phyloP scores from a whole-genome alignment of 2,888 invertebrate genomes.

The Ganaspis brasiliensis region DNA sequence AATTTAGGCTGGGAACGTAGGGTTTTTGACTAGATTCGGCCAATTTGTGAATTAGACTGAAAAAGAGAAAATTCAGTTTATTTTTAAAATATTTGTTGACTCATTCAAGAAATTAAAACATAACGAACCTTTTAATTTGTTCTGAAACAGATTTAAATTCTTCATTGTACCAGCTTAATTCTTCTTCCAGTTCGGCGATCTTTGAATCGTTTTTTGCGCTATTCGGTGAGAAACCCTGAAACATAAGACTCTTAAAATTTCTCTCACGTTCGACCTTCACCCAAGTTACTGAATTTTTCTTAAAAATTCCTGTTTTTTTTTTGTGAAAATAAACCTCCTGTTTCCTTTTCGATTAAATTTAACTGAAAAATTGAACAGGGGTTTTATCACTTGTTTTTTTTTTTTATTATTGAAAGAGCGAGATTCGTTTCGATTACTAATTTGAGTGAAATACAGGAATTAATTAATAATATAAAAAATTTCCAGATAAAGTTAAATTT shows the following conservation, averaged over 20 bases:
- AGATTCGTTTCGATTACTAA: too few species aligned
- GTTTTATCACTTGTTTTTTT: too few species aligned
- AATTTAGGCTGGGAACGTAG: slow-evolving; percentile 48
- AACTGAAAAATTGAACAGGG: too few species aligned
- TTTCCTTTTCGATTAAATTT: neutral
- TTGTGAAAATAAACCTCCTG: slow-evolving; percentile 19
- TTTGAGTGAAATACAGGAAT: too few species aligned
- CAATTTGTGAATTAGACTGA: slow-evolving; percentile 50
- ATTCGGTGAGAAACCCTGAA: slow-evolving; percentile 65
- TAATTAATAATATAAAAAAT: too few species aligned
- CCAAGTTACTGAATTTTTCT: slow-evolving; percentile 12
- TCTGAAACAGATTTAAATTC: slow-evolving; percentile 57
- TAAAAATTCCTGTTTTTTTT: slow-evolving; percentile 24
- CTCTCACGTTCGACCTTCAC: slow-evolving; percentile 12
- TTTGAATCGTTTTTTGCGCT: slow-evolving; percentile 49
- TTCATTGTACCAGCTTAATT: slow-evolving; percentile 62
- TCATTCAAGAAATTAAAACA: too few species aligned
- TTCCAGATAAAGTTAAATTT: neutral
- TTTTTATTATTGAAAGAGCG: too few species aligned
- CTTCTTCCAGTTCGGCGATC: slow-evolving; percentile 62
- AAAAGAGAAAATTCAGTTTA: neutral
- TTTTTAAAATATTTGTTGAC: neutral
- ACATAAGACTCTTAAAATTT: slow-evolving; percentile 37
- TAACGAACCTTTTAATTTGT: slow-evolving; percentile 54
- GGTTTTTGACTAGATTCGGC: slow-evolving; percentile 49